Base-by-base conservation (phyloP, 2,888 invertebrate species). In the Xestia ashworthii region DNA sequence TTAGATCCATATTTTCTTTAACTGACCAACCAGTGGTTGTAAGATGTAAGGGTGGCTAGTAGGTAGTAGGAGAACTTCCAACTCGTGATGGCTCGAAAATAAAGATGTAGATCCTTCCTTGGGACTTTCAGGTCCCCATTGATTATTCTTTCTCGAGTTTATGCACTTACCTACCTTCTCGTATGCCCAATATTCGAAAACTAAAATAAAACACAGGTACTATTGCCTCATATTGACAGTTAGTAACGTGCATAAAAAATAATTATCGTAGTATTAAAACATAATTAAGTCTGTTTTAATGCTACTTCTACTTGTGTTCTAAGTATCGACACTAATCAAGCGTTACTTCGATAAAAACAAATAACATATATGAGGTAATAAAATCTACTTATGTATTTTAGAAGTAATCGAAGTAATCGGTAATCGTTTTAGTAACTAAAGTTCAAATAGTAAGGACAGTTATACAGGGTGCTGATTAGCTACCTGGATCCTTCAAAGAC, bases 381-480 rank as follows among this genome's bases (percentile, higher is more conserved):
- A 82, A 81, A 72, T 68, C 46, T 14, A 32, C 32, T 32, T 32
- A 32, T 32, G 32, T 32, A 41, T 71, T 77, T 82, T 44, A 67
- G 41, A 60, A 46, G 53, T n/a, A 58, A 81, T 32, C 3, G 41
- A 48, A 73, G 50, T 70, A 22, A 22, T 22, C 22, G 46, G 25
- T 65, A 62, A 41, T 41, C 12, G 41, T 41, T 58, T 41, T 5
- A 25, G 25, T 19, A 16, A 12, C 3, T 50, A 41, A 22, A 38
- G 8, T 6, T 1, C 4, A 32, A 58, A 48, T 25, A 41, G 8
- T 2, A 9, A 48, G 19, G 62, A 38, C 58, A 58, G n/a, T n/a
- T 3, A 53, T 22, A 22, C 55, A n/a, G 55, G 11, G 3, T 53
- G 22, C 9, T 9, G 3, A 16, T 48, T 16, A 16, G 48, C 16